Conservation (phyloP, 2,797 vertebrate species). For the Myoxocephalus aenaeus region DNA sequence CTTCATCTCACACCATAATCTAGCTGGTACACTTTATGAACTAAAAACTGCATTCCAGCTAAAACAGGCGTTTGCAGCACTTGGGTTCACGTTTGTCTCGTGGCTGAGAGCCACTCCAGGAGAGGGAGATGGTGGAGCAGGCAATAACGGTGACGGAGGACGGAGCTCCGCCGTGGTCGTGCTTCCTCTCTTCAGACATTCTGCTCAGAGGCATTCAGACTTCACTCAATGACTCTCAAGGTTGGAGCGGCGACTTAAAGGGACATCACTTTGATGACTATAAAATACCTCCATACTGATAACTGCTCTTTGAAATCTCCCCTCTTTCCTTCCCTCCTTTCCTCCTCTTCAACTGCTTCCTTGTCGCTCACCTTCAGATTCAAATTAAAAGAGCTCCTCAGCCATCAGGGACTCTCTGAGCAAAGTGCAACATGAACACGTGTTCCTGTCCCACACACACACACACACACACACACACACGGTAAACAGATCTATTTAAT, state of each 20-base stretch:
- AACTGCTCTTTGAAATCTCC: slow-evolving; percentile 9
- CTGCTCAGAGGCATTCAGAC: slow-evolving; percentile 51
- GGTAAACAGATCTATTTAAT: slow-evolving; percentile 56
- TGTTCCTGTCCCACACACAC: slow-evolving; percentile 30
- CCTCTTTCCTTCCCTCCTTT: background rate
- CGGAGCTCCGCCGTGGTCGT: slow-evolving; percentile 43
- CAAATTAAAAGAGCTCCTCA: slow-evolving; percentile 28
- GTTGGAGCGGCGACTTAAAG: slow-evolving; percentile 40
- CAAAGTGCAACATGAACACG: slow-evolving; percentile 48
- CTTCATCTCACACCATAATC: background rate
- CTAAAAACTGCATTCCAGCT: no score
- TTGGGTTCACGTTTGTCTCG: slow-evolving; percentile 21
- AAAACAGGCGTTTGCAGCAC: background rate
- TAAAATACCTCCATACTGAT: slow-evolving; percentile 36
- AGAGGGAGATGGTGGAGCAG: slow-evolving; percentile 22
- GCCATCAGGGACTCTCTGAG: slow-evolving; percentile 21
- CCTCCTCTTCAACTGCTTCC: slow-evolving; percentile 27
- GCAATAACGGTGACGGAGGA: slow-evolving; percentile 43
- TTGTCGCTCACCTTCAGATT: slow-evolving; percentile 13
- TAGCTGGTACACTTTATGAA: background rate
- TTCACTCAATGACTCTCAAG: slow-evolving; percentile 60
- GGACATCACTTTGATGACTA: slow-evolving; percentile 41
- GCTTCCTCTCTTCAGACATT: slow-evolving; percentile 51
- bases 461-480: slow-evolving; percentile 20
- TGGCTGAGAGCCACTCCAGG: slow-evolving; percentile 26